Base-by-base conservation (phyloP, 2,113 vertebrate genomes). In the Leptobrachium ailaonicum region DNA sequence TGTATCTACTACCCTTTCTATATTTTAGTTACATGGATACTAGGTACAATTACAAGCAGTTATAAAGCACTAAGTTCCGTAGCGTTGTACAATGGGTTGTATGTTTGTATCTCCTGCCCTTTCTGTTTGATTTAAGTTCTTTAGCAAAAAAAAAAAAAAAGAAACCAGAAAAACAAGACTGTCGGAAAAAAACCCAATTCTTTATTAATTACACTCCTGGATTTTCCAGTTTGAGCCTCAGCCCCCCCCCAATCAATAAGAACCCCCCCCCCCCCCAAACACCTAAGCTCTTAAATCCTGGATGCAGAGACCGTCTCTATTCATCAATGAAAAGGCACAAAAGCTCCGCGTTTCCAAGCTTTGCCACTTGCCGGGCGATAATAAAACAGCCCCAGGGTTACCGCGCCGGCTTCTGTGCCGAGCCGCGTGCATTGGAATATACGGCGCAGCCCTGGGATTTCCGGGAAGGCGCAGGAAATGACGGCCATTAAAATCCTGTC, bases 171-270 rank as follows among this genome's bases (percentile, higher is more conserved):
- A 60, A 60, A 60, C 20, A 60, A 60, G 6, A 60, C 11, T 60
- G 6, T 60, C 14, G 13, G 56, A 60, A 13, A 13, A 13, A 69
- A 13, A 13, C 45, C 5, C 14, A 43, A 43, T 44, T 69, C 42
- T 69, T n/a, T 69, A 12, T 68, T 69, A 69, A 69, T 43, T 69
- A 69, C 41, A 69, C 66, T 69, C 41, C 8, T 43, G 66, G 14
- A 69, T 43, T 6, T 43, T 69, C 66, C 66, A 69, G 13, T 69
- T 41, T 13, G 41, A 69, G 66, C 66, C 66, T 6, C 66, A 3
- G 7, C 11, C 56, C 56, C 56, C 56, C 3, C 2, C 41, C 1
- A 67, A 42, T 42, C 10, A 67, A 11, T 41, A 32, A 42, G 41
- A 32, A 32, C 20, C 11, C 56, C 56, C 20, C 20, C 3, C 2